These are phyloP conservation scores for Agrochola lychnidis DNA, from an alignment of 2,888 invertebrate genomes.

Conservation along the genomic window DNA sequence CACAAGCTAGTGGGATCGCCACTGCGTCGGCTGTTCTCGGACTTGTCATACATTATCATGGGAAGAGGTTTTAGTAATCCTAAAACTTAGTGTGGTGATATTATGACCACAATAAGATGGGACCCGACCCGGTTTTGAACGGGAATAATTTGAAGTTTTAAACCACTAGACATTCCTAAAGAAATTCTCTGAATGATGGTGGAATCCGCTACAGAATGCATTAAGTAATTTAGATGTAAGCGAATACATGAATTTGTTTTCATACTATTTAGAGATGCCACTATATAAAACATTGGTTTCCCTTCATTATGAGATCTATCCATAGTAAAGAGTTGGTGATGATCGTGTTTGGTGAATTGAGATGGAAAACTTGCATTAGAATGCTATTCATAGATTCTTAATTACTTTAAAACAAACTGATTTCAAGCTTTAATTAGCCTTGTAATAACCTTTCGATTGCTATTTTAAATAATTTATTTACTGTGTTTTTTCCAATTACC, in stretches of 20 bases:
- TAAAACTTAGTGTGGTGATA: not conserved
- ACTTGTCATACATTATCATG: constrained; percentile 82
- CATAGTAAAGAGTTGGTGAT: not conserved
- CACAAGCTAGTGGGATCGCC: constrained; percentile 78
- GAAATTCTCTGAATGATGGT: not conserved
- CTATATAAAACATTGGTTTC: not conserved
- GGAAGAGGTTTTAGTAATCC: constrained; percentile 71
- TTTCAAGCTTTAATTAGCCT: constrained; percentile 2
- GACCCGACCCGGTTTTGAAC: not conserved
- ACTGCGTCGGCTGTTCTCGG: constrained; percentile 80
- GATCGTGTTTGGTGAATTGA: not conserved
- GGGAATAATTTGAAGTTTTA: constrained; percentile 11
- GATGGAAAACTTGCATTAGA: not conserved
- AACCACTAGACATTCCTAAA: not conserved
- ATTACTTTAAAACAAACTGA: not conserved
- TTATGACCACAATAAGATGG: not conserved
- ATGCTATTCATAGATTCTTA: constrained; percentile 12
- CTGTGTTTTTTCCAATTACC: constrained; percentile 14
- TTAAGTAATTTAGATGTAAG: constrained; percentile 1
- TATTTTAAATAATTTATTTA: constrained; percentile 2
- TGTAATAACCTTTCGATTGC: not conserved
- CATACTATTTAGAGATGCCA: not conserved
- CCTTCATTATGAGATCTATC: not conserved
- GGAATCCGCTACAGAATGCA: no score
- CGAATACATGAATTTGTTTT: not conserved